Base-by-base conservation (phyloP, 2,113 vertebrate genomes). In the Sebastes schlegelii region DNA sequence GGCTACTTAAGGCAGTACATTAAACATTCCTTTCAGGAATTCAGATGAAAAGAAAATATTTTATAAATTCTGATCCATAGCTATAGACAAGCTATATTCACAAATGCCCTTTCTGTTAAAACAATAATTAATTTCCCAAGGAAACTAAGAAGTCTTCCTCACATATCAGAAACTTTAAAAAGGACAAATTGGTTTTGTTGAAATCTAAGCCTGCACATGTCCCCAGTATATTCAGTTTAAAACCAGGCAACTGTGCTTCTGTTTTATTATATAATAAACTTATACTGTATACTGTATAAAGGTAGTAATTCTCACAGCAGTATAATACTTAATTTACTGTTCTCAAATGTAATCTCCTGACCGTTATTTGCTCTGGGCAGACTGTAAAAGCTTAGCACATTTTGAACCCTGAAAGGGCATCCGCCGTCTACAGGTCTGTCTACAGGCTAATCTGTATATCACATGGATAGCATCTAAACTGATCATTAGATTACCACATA, bases 401-500 rank as follows among this genome's bases (percentile, higher is more conserved):
- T 76, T 73, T 67, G 60, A 86, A 60, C 19, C 19, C 51, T 62
- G 55, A 73, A 75, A 89, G 84, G 55, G 19, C 66, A 80, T 46
- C 85, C 49, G 14, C 66, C 26, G 83, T 81, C 80, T 86, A 3
- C 65, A 62, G 54, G 73, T 86, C 80, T 78, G 74, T 68, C 77
- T 84, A 5, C 77, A 73, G 63, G 67, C 54, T 92, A 89, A 90
- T 92, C 91, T 92, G 80, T 68, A 61, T 57, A 83, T 86, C 84
- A 89, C 89, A 90, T 88, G 90, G 80, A 84, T 58, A n/a, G 17
- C 34, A 79, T 89, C 73, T 88, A 80, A 86, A 88, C 81, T 86
- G 63, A 88, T 90, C 77, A 90, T 89, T 89, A 92, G 86, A 93
- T 92, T 89, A 91, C 10, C 70, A 64, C 86, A 86, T 72, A 86